Base-by-base conservation (phyloP, 1,140 invertebrate genomes). In the Cydia fagiglandana region DNA sequence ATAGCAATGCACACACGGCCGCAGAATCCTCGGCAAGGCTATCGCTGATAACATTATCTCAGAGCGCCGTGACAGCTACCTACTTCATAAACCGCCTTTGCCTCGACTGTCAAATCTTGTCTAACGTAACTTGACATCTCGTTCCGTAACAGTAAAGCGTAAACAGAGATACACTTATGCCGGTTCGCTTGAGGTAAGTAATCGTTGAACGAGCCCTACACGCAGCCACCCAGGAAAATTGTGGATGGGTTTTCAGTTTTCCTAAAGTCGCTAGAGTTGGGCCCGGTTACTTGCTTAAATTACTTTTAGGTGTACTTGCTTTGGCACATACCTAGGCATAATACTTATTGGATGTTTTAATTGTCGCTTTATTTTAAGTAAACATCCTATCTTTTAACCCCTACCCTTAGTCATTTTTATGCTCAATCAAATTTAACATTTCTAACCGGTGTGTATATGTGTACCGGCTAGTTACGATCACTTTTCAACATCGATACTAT, bases 11-110 rank as follows among this genome's bases (percentile, higher is more conserved):
- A 17, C 73, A 74, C 64, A 73, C 66, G 82, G 85, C 83, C 84
- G 86, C 81, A 91, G 87, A 90, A 90, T 89, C 88, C 83, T 83
- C 78, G 82, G 83, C 88, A 86, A 92, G 89, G 89, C 89, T 91
- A 91, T 90, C 85, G 80, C 82, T 89, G 90, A 92, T 92, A 91
- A 90, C 86, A 85, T 90, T 92, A 92, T 91, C 90, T 89, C 80
- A 78, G 80, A 83, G 82, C 83, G 76, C 78, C 79, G 76, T 77
- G 79, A 73, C 74, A 61, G 73, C 76, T 74, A 61, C 64, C 24
- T 38, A 56, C 50, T 20, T 53, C 50, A 53, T 53, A 53, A 53
- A 12, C 50, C 50, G 15, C 17, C 2, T 61, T 34, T 70, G 34
- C 30, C 66, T n/a, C 66, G 34, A 17, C 34, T 70, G 4, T 38